Percentiles rank a stretch among this genome's conserved stretches.
phyloP scores from a whole-genome alignment of 2,113 vertebrate species.

The Dromas ardeola region DNA sequence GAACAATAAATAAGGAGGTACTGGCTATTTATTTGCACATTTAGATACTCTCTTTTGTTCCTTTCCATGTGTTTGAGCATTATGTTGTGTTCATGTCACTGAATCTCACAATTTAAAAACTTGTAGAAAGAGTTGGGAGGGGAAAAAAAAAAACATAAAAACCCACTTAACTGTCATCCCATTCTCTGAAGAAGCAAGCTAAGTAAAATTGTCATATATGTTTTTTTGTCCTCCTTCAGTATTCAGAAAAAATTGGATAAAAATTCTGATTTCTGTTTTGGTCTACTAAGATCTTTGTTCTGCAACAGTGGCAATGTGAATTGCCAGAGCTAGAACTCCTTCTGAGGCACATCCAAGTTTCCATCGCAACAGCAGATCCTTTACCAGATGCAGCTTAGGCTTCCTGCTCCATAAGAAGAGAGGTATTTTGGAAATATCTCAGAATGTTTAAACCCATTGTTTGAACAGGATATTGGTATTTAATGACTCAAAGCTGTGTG shows the following conservation, averaged over 20 bases:
- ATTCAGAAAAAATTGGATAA: neutral
- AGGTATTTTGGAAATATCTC: neutral
- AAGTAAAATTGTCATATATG: neutral
- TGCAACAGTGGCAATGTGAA: neutral
- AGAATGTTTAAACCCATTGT: neutral
- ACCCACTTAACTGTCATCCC: neutral
- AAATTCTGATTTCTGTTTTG: neutral
- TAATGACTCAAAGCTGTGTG: neutral
- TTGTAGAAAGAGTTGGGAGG: neutral
- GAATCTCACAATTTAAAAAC: neutral
- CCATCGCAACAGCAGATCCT: neutral
- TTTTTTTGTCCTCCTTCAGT: neutral
- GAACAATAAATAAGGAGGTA: neutral
- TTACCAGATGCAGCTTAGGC: neutral
- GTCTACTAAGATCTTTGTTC: neutral
- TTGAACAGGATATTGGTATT: neutral
- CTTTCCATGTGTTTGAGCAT: neutral
- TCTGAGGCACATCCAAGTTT: neutral
- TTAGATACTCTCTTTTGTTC: neutral
- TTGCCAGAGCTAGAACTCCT: neutral
- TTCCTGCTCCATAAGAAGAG: neutral
- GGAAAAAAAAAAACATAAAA: accelerated
- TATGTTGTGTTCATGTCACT: neutral
- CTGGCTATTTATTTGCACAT: neutral
- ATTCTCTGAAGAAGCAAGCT: neutral